Evolutionary conservation across 1,140 invertebrate species (phyloP).

Genomic region (Eupeodes corollae): DNA sequence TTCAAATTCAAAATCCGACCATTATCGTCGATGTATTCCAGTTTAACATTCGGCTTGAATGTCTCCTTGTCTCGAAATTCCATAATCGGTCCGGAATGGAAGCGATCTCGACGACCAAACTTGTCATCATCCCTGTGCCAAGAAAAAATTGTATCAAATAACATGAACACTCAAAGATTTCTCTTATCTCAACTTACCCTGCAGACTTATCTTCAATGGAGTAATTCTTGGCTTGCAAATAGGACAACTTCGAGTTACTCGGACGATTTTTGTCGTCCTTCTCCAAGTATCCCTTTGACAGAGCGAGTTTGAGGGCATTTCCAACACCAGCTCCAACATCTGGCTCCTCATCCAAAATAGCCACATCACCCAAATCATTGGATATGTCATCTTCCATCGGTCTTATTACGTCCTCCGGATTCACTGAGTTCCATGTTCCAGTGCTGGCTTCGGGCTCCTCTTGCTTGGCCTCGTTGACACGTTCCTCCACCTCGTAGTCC

Average conservation of each 20-base stretch:
- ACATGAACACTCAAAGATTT: neutral
- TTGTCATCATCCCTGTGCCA: constrained; percentile 71
- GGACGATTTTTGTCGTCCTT: constrained; percentile 63
- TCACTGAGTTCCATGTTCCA: constrained; percentile 41
- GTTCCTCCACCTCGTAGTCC: constrained; percentile 29
- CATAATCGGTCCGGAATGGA: constrained; percentile 72
- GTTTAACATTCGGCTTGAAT: constrained; percentile 91
- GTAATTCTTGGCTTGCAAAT: constrained; percentile 81
- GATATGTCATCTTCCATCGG: constrained; percentile 26
- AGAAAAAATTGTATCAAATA: constrained; percentile 4
- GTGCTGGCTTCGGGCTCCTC: constrained; percentile 26
- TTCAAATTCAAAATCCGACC: constrained; percentile 80
- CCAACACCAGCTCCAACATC: constrained; percentile 85
- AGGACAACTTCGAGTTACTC: constrained; percentile 57
- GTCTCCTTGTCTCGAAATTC: constrained; percentile 91
- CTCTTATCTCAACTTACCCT: constrained; percentile 44
- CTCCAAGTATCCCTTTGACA: constrained; percentile 92
- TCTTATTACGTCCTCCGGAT: constrained; percentile 36
- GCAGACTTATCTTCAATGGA: constrained; percentile 94
- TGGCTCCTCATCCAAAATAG: constrained; percentile 89
- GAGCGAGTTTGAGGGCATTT: constrained; percentile 81
- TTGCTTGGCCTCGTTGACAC: constrained; percentile 13
- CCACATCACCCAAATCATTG: constrained; percentile 45
- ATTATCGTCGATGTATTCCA: constrained; percentile 96
- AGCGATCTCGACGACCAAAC: constrained; percentile 51